phyloP scores from a whole-genome alignment of 2,888 invertebrate genomes.

The Hemaris fuciformis region DNA sequence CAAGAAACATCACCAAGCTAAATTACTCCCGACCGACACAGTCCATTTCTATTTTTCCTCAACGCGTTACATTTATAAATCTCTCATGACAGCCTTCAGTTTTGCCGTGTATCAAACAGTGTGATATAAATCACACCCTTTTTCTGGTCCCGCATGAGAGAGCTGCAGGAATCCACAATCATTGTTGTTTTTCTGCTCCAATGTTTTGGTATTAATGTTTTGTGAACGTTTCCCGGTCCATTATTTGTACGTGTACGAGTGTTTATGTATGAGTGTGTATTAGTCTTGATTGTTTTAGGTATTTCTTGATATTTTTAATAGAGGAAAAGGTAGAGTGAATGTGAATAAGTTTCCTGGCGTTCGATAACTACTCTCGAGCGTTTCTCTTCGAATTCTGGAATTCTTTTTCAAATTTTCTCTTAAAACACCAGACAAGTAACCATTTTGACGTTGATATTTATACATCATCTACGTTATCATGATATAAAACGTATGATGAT shows the following conservation, averaged over 20 bases:
- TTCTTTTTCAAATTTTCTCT: too few relatives aligned
- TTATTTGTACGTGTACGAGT: background rate
- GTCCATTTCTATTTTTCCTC: conserved; percentile 29
- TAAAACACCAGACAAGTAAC: too few relatives aligned
- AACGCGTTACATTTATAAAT: conserved; percentile 49
- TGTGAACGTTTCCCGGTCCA: background rate
- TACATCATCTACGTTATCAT: too few relatives aligned
- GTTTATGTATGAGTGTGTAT: background rate
- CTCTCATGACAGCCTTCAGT: conserved; percentile 45
- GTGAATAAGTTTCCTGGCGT: too few relatives aligned
- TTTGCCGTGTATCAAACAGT: conserved; percentile 42
- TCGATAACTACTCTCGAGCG: too few relatives aligned
- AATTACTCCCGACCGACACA: background rate
- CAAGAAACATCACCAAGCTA: background rate
- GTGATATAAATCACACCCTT: conserved; percentile 52
- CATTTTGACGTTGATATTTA: too few relatives aligned
- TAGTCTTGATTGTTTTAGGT: background rate
- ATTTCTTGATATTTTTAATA: too few relatives aligned
- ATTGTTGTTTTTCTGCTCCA: conserved; percentile 3
- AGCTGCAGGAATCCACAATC: background rate
- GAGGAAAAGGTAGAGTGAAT: too few relatives aligned
- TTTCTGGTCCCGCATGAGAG: conserved; percentile 36
- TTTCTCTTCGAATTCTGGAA: too few relatives aligned
- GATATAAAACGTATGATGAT: too few relatives aligned
- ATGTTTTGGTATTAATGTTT: conserved; percentile 4